Evolutionary conservation across 2,113 vertebrate species (phyloP), one percentile per base, ranked within the genome.

Genomic region (Hydrolagus affinis): DNA sequence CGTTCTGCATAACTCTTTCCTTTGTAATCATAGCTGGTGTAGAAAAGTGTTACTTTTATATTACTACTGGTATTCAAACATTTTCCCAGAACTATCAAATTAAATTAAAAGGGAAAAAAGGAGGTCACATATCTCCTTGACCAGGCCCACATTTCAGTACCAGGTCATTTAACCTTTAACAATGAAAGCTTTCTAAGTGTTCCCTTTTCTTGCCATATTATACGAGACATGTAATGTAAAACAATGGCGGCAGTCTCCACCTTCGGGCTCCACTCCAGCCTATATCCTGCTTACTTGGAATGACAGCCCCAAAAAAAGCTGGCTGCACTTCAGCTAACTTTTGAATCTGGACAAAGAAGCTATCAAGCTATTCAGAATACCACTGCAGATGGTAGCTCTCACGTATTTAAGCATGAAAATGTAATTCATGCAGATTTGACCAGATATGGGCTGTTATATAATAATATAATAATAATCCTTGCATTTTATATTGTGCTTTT

Each of bases 61-160:
- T 28, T 44, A 44, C 6, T 44, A 44, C 44, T 6, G 66, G 32
- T 21, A 83, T 21, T 83, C 60, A 17, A 25, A 83, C 28, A 64
- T 83, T 64, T 19, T 21, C 23, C 17, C 15, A 32, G 30, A 83
- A 64, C 66, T 83, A 66, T 83, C 64, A 28, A 83, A 15, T 19
- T 83, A 83, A 83, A 68, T 66, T 83, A 66, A 83, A 83, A 83
- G 62, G 44, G 32, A 68, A 66, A 66, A 23, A 23, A 68, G n/a
- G 19, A 17, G 62, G 28, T 83, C 62, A 78, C 44, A 11, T 83
- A 32, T 66, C 23, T 64, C 78, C 25, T 66, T 66, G 60, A 66
- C 17, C 25, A 83, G 60, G 60, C 66, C 25, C 25, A 23, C 66
- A 25, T 19, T 25, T 83, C 17, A 83, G 62, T 11, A 15, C 17